Evolutionary conservation across 2,113 vertebrate species (phyloP), one percentile per base, ranked within the genome.

Genomic region (Psilopsiagon aurifrons): DNA sequence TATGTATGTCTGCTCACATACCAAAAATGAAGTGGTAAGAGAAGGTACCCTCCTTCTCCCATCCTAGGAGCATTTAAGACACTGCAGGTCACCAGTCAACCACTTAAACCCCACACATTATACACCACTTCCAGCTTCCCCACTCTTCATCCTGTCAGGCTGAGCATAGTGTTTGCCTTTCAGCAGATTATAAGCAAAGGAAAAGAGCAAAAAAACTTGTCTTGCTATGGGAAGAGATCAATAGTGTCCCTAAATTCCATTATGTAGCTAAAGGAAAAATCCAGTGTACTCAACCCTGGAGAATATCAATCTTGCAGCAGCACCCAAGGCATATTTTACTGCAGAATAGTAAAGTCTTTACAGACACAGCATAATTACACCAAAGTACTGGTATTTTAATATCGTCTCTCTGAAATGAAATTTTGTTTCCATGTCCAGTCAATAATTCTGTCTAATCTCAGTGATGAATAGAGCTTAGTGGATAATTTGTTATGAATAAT

Each of bases 391-490:
- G 41, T 91, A 89, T 96, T 97, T 95, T 92, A 96, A 96, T 94
- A 94, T 78, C 83, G 71, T 79, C 70, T 87, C 81, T 94, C 86
- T 79, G 81, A 94, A 96, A 95, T 67, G 88, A 96, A 93, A 95
- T 95, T 96, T 96, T 93, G 90, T 94, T 97, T 92, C 96, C 83
- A 77, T 96, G 96, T 96, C 92, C 96, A 94, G 94, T 94, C 95
- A 94, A 96, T 96, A 96, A 96, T 86, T 96, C 95, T 95, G 88
- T 95, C 95, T 94, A 88, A 94, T 92, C 92, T 66, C 69, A 37
- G 62, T 97, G 95, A 97, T 87, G 86, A 94, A 96, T 37, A 94
- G 92, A 92, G 91, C 81, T 79, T 69, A 92, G 92, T 64, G 95
- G 84, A 90, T 92, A 96, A 97, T 95, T 90, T 90, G 92, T 68